A percentile compares a stretch with the other conserved stretches of the same genome.
Evolutionary conservation across 2,113 vertebrate genomes (phyloP).

Genomic region (Ginglymostoma cirratum): DNA sequence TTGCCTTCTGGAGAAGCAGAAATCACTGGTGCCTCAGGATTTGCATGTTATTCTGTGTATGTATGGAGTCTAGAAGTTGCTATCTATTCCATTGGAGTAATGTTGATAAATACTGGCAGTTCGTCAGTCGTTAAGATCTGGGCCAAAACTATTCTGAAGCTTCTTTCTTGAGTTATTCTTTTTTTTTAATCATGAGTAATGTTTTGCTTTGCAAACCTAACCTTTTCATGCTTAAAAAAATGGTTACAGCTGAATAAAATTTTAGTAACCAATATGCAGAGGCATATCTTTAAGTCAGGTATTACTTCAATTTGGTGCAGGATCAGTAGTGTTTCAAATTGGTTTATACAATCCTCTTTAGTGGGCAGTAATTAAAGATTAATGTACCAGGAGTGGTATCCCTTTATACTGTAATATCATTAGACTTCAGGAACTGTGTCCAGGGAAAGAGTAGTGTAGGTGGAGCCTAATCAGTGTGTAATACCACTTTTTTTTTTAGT

Average conservation of each 20-base stretch:
- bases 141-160: neutral
- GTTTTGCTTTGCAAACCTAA: neutral
- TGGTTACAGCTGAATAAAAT: neutral
- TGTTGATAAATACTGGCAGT: neutral
- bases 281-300: too few relatives aligned
- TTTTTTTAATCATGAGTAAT: neutral
- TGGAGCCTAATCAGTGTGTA: neutral
- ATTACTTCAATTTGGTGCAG: too few relatives aligned
- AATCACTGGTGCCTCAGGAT: neutral
- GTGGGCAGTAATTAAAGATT: too few relatives aligned
- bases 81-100: neutral
- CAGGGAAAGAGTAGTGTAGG: too few relatives aligned
- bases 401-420: too few relatives aligned
- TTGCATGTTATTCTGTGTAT: neutral
- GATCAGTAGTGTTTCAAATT: too few relatives aligned
- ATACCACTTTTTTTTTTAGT: neutral
- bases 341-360: too few relatives aligned
- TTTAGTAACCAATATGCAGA: neutral
- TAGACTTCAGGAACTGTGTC: too few relatives aligned
- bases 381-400: too few relatives aligned
- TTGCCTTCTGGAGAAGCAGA: neutral
- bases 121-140: neutral
- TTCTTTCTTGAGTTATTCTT: neutral
- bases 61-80: neutral
- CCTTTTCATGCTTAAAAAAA: neutral